Evolutionary conservation across 2,888 invertebrate genomes (phyloP).

Genomic region (Eustalomyia histrio): DNA sequence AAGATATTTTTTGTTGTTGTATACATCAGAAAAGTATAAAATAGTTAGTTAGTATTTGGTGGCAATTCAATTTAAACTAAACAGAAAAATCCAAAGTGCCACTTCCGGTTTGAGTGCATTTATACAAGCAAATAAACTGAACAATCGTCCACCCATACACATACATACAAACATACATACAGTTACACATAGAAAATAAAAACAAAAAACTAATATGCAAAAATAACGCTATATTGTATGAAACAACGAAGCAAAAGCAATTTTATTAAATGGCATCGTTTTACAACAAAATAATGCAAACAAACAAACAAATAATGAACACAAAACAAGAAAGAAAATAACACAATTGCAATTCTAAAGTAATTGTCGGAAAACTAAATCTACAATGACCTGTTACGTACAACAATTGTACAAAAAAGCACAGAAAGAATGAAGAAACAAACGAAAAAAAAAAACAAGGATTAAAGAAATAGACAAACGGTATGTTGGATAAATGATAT

Average conservation of each 20-base stretch:
- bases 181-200: not conserved
- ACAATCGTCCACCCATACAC: conserved; percentile 28
- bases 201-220: conserved; percentile 47
- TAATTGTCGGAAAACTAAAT: conserved; percentile 61
- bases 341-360: conserved; percentile 55
- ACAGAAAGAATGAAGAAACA: not conserved
- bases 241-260: conserved; percentile 58
- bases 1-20: conserved; percentile 5
- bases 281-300: conserved; percentile 38
- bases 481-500: conserved; percentile 37
- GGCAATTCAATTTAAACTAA: conserved; percentile 63
- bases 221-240: conserved; percentile 49
- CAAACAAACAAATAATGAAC: conserved; percentile 20
- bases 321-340: conserved; percentile 14
- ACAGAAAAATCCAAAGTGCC: conserved; percentile 60
- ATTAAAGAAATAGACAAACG: conserved; percentile 39
- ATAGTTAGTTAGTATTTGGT: conserved; percentile 25
- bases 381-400: conserved; percentile 63
- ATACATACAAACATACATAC: not conserved
- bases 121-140: conserved; percentile 42
- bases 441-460: conserved; percentile 12
- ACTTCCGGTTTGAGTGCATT: conserved; percentile 60
- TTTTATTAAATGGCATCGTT: conserved; percentile 61
- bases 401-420: conserved; percentile 7
- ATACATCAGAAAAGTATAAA: conserved; percentile 3